Evolutionary conservation across 2,888 invertebrate species (phyloP).

Genomic region (Lycia hirtaria): DNA sequence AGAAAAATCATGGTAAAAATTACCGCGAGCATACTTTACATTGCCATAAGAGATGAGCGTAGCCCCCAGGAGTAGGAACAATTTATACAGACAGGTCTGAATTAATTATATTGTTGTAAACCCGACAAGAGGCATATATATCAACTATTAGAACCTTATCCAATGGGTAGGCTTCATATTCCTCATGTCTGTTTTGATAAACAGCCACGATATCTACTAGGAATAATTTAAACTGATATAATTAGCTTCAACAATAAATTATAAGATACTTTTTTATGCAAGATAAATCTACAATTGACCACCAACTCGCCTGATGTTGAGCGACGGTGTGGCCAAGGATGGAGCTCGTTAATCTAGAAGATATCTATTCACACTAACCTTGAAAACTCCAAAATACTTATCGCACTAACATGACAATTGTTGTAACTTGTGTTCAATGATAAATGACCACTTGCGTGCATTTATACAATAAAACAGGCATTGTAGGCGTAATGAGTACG

Average conservation of each 20-base stretch:
- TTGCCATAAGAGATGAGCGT: no score
- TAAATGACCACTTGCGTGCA: conserved; percentile 20
- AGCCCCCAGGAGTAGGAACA: no score
- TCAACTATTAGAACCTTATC: background rate
- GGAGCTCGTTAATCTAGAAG: no score
- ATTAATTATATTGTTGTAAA: no score
- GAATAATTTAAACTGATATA: background rate
- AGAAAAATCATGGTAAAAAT: no score
- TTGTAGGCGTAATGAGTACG: conserved; percentile 1
- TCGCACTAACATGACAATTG: conserved; percentile 20
- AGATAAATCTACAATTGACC: no score
- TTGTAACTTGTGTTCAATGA: conserved; percentile 27
- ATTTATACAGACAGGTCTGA: no score
- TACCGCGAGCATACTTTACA: no score
- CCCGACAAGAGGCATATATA: background rate
- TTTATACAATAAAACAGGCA: conserved; percentile 15
- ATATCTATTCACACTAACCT: background rate
- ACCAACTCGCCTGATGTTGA: no score
- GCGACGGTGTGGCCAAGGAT: no score
- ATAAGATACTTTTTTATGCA: no score
- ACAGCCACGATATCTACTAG: background rate
- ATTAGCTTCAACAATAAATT: no score
- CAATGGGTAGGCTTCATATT: background rate
- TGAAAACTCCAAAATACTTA: background rate
- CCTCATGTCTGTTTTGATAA: background rate